These are phyloP conservation scores for Lordiphosa mommai DNA, from an alignment of 1,140 invertebrate species.

Conservation along the genomic window DNA sequence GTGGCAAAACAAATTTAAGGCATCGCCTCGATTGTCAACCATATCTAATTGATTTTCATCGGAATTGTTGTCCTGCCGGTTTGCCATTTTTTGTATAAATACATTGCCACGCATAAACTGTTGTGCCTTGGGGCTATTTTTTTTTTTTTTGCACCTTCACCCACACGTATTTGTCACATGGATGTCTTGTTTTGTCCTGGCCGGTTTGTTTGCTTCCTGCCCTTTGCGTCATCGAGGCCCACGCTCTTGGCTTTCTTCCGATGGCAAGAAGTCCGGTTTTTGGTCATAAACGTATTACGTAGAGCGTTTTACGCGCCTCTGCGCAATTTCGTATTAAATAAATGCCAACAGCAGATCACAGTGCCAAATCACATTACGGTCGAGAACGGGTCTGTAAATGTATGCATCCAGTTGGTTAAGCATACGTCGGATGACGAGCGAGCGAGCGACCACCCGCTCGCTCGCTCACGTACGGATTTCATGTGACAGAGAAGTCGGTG, in stretches of 20 bases:
- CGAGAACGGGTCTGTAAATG: slow-evolving; percentile 3
- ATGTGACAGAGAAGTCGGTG: background rate
- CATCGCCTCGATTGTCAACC: too few species aligned
- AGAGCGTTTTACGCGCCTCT: slow-evolving; percentile 43
- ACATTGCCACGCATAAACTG: background rate
- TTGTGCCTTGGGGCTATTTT: slow-evolving; percentile 8
- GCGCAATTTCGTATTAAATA: slow-evolving; percentile 58
- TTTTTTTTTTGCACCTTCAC: slow-evolving; percentile 1
- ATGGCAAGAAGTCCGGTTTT: slow-evolving; percentile 12
- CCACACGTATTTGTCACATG: background rate
- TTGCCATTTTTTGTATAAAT: too few species aligned
- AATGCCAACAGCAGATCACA: slow-evolving; percentile 69
- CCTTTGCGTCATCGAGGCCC: slow-evolving; percentile 46
- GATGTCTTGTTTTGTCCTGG: background rate
- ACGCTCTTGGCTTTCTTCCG: slow-evolving; percentile 11
- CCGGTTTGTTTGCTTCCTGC: slow-evolving; percentile 26
- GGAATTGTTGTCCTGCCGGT: too few species aligned
- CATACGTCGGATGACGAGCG: slow-evolving; percentile 3
- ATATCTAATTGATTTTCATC: too few species aligned
- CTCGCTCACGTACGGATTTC: background rate
- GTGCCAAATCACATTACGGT: slow-evolving; percentile 6
- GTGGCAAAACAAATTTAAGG: too few species aligned
- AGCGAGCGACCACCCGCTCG: too few species aligned
- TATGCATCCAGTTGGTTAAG: slow-evolving; percentile 10
- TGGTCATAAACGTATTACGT: slow-evolving; percentile 40